Evolutionary conservation across 2,797 vertebrate genomes (phyloP).

Genomic region (Brachymystax lenok): DNA sequence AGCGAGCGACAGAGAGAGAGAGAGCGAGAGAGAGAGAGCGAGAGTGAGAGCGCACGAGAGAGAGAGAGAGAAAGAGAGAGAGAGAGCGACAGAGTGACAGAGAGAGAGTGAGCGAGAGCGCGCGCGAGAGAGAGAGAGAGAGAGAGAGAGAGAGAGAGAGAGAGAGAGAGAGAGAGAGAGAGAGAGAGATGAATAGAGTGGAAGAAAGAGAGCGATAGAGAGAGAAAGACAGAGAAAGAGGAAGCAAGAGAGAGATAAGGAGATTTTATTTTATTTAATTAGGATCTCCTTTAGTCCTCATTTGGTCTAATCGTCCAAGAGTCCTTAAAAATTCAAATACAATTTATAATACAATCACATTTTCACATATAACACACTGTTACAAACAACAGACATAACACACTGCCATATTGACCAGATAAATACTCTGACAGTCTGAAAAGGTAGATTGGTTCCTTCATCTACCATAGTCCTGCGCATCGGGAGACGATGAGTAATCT

Average conservation of each 20-base stretch:
- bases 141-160: not conserved
- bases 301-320: no score
- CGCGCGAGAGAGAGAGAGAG: not conserved
- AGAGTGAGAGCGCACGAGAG: no score
- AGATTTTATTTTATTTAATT: no score
- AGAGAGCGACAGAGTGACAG: not conserved
- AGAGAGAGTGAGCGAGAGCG: not conserved
- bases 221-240: no score
- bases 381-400: no score
- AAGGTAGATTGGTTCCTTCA: not conserved
- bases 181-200: not conserved
- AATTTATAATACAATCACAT: not conserved
- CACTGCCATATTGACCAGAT: not conserved
- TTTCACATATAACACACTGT: no score
- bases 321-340: not conserved
- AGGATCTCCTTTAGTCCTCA: no score
- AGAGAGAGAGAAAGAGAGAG: conserved; percentile 22
- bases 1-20: conserved; percentile 9
- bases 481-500: conserved; percentile 3
- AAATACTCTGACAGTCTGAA: not conserved
- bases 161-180: not conserved
- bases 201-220: no score
- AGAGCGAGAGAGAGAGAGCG: conserved; percentile 25
- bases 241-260: no score
- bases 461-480: not conserved